Base-by-base conservation (phyloP, 1,140 invertebrate genomes). In the Leptoteleia sp. region DNA sequence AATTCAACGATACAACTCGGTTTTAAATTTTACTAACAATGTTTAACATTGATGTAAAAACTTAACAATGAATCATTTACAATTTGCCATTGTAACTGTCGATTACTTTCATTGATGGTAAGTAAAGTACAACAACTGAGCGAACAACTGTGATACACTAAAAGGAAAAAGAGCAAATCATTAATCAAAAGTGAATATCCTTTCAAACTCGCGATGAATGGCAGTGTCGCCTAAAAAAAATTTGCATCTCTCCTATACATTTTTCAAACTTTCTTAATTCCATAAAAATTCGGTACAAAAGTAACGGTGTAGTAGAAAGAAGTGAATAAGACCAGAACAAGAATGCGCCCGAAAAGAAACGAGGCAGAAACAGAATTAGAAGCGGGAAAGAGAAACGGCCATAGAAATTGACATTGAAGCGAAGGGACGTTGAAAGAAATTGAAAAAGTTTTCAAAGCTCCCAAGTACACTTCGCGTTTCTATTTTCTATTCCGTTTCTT, bases 361-460 rank as follows among this genome's bases (percentile, higher is more conserved):
- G 59, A 73, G 27, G 70, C 29, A 73, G 70, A 75, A 75, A 75
- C 71, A 59, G 67, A 75, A 75, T 75, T 75, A 75, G 61, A 75
- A 65, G 52, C 43, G 15, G 59, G 50, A 40, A 73, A 73, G 59
- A 73, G 52, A 73, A 73, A 65, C 59, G 61, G 35, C 61, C 27
- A 57, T 67, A 75, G 61, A 61, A 75, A 75, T 75, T 75, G 61
- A 75, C 71, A 75, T 67, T 75, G 71, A 75, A 75, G 71, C 35
- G 43, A 64, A 73, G 42, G 59, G 70, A 73, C 42, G 40, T 64
- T 73, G 70, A 75, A 67, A 75, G 61, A 76, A 76, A 76, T 76
- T 76, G 72, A 76, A 76, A 76, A 76, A 76, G 54, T 76, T 76
- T 65, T 54, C 54, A 61, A 67, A 75, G 61, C 59, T 57, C 22